Percentiles rank a stretch among this genome's conserved stretches.
Conservation (phyloP, 2,113 vertebrate species). For the Apus apus region DNA sequence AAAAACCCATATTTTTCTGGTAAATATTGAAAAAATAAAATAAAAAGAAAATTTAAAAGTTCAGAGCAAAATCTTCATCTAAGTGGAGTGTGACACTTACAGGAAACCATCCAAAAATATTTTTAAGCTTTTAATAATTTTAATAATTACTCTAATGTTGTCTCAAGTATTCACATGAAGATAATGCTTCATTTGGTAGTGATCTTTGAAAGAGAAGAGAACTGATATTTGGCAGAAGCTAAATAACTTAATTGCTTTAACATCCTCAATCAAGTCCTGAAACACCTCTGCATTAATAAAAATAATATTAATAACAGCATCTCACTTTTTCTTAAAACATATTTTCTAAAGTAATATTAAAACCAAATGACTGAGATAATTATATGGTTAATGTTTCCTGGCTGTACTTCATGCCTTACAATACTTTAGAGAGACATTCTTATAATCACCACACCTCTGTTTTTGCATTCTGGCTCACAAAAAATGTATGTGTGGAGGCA, state of each 20-base stretch:
- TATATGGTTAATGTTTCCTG: slow-evolving; percentile 41
- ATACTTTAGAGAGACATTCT: slow-evolving; percentile 30
- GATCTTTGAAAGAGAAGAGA: background rate
- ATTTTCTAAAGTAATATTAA: slow-evolving; percentile 29
- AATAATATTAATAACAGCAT: background rate
- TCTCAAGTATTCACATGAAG: background rate
- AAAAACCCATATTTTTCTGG: background rate
- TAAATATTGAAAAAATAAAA: background rate
- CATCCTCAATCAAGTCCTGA: background rate
- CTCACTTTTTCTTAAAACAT: slow-evolving; percentile 5
- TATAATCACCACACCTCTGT: slow-evolving; percentile 26
- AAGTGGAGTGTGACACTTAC: background rate
- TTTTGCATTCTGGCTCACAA: slow-evolving; percentile 7
- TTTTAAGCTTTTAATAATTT: slow-evolving; percentile 27
- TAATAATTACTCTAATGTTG: background rate
- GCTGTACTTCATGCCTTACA: slow-evolving; percentile 23
- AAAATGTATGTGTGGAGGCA: background rate
- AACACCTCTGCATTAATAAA: background rate
- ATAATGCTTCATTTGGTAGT: slow-evolving; percentile 30
- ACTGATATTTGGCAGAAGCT: slow-evolving; percentile 24
- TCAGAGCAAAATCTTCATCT: background rate
- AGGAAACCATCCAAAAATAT: background rate
- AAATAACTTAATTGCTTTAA: slow-evolving; percentile 5
- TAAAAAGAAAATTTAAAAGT: background rate
- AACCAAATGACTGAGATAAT: slow-evolving; percentile 43